Evolutionary conservation across 2,797 vertebrate species (phyloP), one percentile per base, ranked within the genome.

Genomic region (Malacoctenus gilli): DNA sequence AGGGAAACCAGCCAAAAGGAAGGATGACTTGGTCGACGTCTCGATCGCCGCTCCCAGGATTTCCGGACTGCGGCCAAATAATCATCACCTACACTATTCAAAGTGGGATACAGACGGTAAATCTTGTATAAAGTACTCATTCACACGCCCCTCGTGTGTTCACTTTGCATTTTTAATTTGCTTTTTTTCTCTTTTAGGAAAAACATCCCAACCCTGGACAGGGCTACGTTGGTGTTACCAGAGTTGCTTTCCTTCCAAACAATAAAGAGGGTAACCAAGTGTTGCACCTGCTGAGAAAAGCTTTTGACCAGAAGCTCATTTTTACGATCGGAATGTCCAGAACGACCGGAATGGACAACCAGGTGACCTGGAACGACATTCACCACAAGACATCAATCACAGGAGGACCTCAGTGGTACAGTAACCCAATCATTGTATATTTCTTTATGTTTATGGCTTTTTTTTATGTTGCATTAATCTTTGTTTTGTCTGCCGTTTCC

Each of bases 281-380:
- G 60, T 75, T 94, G 57, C 2, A 0, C 0, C 88, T 96, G 51
- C 83, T 97, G 58, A 43, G 62, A 23, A 93, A 35, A 76, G 95
- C 94, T 0, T 96, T 96, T 39, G 37, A 92, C 0, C 94, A 95
- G 86, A 94, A 49, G 64, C 90, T 96, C 44, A 93, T 93, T 86
- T 97, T 97, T 83, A 97, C 95, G 16, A 61, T 97, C 0, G 95
- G 94, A 22, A 89, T 55, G 0, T 96, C 95, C 43, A 91, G 90
- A 72, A 95, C 93, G 6, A 87, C 74, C 1, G 94, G 94, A 25
- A 0, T 1, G 13, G 84, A 89, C 0, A 63, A 93, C 39, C 59
- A 79, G 36, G 94, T 97, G 79, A 95, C 89, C 59, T 97, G 95
- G 95, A 97, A 95, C 1, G 94, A 95, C 69, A 94, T 96, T 82